These are phyloP conservation scores for Hemicordylus capensis DNA, from an alignment of 2,113 vertebrate species.

Conservation along the genomic window DNA sequence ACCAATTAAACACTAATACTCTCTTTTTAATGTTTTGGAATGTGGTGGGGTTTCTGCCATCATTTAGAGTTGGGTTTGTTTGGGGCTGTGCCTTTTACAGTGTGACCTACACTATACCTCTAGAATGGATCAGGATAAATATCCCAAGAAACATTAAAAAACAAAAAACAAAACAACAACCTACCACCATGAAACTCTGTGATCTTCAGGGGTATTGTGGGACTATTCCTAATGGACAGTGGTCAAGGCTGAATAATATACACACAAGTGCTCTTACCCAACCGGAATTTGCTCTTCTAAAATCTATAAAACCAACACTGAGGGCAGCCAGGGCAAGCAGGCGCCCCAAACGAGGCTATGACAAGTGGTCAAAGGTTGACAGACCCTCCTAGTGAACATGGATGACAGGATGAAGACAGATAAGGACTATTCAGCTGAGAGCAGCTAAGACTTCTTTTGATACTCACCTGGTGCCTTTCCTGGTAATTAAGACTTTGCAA, in stretches of 20 bases:
- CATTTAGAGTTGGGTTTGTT: background rate
- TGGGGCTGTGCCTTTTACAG: too few relatives aligned
- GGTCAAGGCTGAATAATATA: background rate
- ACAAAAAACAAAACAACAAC: background rate
- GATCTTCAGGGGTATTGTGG: background rate
- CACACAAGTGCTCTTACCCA: background rate
- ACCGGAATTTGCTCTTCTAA: background rate
- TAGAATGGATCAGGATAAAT: background rate
- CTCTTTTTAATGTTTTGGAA: background rate
- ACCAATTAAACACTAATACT: background rate
- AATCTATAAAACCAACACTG: background rate
- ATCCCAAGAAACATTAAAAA: background rate
- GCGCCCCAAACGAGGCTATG: background rate
- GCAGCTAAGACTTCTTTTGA: background rate
- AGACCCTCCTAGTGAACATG: background rate
- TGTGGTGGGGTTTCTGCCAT: background rate
- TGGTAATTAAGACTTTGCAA: background rate
- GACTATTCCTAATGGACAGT: background rate
- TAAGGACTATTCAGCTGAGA: background rate
- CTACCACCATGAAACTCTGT: background rate
- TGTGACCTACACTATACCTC: too few relatives aligned
- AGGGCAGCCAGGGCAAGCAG: background rate
- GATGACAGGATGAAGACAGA: background rate
- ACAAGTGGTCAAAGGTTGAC: accelerated
- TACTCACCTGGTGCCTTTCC: background rate